Conservation (phyloP, 2,888 invertebrate genomes). For the Agrotis ipsilon region DNA sequence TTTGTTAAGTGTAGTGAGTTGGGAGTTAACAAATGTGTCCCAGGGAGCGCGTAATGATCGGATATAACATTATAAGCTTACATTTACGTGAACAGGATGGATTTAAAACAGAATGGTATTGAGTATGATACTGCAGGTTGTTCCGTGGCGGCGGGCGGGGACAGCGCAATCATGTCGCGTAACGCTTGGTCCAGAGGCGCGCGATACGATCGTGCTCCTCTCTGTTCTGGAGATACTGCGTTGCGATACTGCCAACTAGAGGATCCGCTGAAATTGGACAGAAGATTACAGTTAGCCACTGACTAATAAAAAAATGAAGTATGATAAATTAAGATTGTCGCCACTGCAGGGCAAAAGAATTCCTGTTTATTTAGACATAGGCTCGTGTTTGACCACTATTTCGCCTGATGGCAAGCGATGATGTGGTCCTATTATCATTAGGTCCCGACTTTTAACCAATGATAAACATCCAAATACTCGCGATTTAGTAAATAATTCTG, state of each 20-base stretch:
- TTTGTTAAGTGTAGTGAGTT: conserved; percentile 35
- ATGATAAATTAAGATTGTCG: background rate
- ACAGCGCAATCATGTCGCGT: conserved; percentile 95
- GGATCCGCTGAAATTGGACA: conserved; percentile 95
- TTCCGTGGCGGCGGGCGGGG: conserved; percentile 73
- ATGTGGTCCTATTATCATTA: no score
- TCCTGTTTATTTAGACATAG: no score
- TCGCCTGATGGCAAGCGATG: no score
- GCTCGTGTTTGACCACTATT: no score
- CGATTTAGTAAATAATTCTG: background rate
- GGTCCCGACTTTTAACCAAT: no score
- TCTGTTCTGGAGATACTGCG: conserved; percentile 99
- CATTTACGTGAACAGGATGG: conserved; percentile 84
- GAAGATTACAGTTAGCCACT: conserved; percentile 5
- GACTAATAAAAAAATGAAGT: background rate
- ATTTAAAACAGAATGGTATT: conserved; percentile 85
- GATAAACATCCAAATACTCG: background rate
- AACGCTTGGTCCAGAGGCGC: conserved; percentile 99
- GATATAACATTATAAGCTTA: conserved; percentile 80
- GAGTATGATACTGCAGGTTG: conserved; percentile 83
- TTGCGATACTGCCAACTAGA: conserved; percentile 99
- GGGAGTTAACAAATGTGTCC: conserved; percentile 65
- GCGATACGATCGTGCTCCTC: conserved; percentile 99
- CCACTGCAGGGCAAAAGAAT: background rate
- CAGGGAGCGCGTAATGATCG: conserved; percentile 66